Percentiles rank a stretch among this genome's conserved stretches.
Conservation (phyloP, 2,797 vertebrate species). For the Tangara arthus region DNA sequence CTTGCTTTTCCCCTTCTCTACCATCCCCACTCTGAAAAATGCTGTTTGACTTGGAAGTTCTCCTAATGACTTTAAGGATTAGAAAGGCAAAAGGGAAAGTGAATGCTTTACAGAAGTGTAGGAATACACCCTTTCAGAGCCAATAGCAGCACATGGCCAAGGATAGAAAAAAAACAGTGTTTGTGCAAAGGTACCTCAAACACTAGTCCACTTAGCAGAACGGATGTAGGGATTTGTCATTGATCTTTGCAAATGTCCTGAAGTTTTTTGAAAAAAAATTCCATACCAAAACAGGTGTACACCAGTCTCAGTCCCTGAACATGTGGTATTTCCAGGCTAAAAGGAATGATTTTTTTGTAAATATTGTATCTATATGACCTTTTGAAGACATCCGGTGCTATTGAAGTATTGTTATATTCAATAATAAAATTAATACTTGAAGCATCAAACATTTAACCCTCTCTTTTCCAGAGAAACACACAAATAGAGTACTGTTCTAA, state of each 20-base stretch:
- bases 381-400: conserved; percentile 28
- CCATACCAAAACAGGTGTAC: background rate
- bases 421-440: conserved; percentile 30
- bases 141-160: background rate
- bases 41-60: background rate
- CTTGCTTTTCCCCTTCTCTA: background rate
- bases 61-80: background rate
- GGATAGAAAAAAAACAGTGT: background rate
- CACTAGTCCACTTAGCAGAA: background rate
- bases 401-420: background rate
- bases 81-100: background rate
- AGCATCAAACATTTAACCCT: conserved; percentile 37
- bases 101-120: background rate
- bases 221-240: background rate
- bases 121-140: background rate
- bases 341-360: conserved; percentile 1
- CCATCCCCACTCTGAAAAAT: rapidly evolving
- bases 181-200: background rate
- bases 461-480: background rate
- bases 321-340: background rate
- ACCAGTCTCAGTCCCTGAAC: background rate
- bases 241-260: background rate
- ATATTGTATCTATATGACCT: background rate
- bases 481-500: conserved; percentile 64
- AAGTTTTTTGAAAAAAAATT: background rate